Conservation (phyloP, 2,113 vertebrate genomes). For the Coregonus clupeaformis region DNA sequence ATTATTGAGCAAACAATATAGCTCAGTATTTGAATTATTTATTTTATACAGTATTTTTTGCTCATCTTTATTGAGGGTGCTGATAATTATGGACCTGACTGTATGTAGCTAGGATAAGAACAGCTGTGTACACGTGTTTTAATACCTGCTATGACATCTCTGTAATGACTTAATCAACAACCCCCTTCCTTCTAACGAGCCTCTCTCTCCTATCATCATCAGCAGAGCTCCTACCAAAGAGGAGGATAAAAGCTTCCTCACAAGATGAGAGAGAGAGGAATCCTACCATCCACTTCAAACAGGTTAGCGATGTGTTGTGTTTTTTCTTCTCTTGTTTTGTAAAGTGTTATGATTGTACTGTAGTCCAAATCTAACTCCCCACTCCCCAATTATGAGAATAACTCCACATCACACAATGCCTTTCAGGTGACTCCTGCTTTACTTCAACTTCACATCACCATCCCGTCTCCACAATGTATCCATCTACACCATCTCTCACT, state of each 20-base stretch:
- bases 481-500: too few species aligned
- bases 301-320: not conserved
- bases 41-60: too few species aligned
- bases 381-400: constrained; percentile 43
- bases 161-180: constrained; percentile 70
- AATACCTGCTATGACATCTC: constrained; percentile 24
- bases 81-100: too few species aligned
- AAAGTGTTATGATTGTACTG: constrained; percentile 15
- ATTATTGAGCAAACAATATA: too few species aligned
- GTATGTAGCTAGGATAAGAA: not conserved
- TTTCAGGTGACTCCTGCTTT: too few species aligned
- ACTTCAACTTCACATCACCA: too few species aligned
- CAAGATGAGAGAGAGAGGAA: constrained; percentile 49
- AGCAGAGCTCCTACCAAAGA: constrained; percentile 37
- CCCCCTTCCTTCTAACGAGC: constrained; percentile 57
- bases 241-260: constrained; percentile 54
- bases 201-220: constrained; percentile 43
- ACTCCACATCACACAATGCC: constrained; percentile 34
- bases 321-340: constrained; percentile 36
- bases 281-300: constrained; percentile 13
- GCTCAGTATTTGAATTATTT: too few species aligned
- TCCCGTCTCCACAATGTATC: too few species aligned
- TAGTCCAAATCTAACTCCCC: constrained; percentile 28
- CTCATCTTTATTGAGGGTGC: too few species aligned
- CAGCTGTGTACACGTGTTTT: not conserved